A percentile compares a stretch with the other conserved stretches of the same genome.
phyloP scores from a whole-genome alignment of 2,113 vertebrate genomes.

The Thunnus thynnus region DNA sequence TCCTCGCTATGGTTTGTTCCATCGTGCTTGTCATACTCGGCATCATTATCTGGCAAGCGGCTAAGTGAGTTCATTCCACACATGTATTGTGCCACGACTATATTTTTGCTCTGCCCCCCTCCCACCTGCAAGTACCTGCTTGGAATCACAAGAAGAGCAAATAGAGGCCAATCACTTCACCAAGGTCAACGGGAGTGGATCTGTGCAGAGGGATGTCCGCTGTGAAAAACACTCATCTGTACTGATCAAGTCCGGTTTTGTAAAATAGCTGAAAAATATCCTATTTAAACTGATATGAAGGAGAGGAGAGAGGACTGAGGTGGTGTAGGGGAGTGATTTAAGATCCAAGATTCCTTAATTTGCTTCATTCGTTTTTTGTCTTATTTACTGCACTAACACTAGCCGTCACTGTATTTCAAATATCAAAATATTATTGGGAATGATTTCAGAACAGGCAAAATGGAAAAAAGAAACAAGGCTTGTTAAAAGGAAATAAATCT shows the following conservation, averaged over 20 bases:
- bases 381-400: constrained; percentile 80
- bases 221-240: constrained; percentile 2
- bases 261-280: constrained; percentile 78
- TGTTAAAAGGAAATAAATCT: constrained; percentile 19
- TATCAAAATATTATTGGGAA: constrained; percentile 28
- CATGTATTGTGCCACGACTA: constrained; percentile 11
- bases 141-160: constrained; percentile 38
- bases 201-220: neutral
- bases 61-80: constrained; percentile 75
- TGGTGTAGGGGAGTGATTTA: constrained; percentile 66
- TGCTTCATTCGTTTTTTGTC: constrained; percentile 41
- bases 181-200: neutral
- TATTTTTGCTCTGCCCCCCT: constrained; percentile 51
- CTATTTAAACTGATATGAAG: constrained; percentile 83
- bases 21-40: constrained; percentile 83
- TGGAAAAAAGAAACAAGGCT: neutral
- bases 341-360: constrained; percentile 56
- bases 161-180: constrained; percentile 13
- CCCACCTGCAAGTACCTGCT: constrained; percentile 47
- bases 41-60: constrained; percentile 84
- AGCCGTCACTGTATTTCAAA: constrained; percentile 61
- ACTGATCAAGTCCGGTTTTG: constrained; percentile 55
- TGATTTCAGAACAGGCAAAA: constrained; percentile 10
- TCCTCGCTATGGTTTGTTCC: constrained; percentile 89
- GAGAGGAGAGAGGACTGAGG: constrained; percentile 51